Percentiles rank a stretch among this genome's conserved stretches.
phyloP scores from a whole-genome alignment of 1,140 invertebrate genomes.

The Agrypnia vestita region DNA sequence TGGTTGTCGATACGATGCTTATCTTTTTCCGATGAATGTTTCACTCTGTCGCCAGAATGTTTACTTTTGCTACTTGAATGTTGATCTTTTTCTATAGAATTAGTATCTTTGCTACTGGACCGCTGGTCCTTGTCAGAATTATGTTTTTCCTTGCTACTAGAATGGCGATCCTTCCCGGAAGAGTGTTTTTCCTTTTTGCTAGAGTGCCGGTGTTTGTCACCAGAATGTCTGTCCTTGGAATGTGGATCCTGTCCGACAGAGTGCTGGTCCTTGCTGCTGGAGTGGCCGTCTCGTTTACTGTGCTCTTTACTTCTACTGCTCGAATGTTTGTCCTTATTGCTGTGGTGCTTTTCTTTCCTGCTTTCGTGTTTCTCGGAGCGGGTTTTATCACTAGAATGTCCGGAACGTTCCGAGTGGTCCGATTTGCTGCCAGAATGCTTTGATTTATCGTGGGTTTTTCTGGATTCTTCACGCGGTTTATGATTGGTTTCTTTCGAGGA shows the following conservation, averaged over 20 bases:
- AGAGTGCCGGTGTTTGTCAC: conserved; percentile 42
- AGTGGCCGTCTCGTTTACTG: conserved; percentile 28
- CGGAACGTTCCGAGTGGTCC: conserved; percentile 10
- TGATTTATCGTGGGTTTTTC: conserved; percentile 38
- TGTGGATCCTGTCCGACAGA: conserved; percentile 33
- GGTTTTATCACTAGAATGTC: conserved; percentile 29
- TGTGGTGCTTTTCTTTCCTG: conserved; percentile 31
- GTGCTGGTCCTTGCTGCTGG: conserved; percentile 51
- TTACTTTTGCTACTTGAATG: conserved; percentile 59
- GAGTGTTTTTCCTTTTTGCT: conserved; percentile 46
- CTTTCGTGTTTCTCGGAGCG: conserved; percentile 30
- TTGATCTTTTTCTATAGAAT: conserved; percentile 53
- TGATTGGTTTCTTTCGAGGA: conserved; percentile 4
- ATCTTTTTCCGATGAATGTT: conserved; percentile 51
- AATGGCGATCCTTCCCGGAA: conserved; percentile 47
- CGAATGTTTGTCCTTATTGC: conserved; percentile 53
- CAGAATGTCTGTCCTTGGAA: conserved; percentile 52
- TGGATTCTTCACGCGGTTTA: conserved; percentile 27
- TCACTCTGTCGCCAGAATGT: conserved; percentile 55
- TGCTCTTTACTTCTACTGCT: conserved; percentile 51
- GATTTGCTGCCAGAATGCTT: conserved; percentile 31
- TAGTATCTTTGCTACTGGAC: conserved; percentile 61
- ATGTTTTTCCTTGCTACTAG: conserved; percentile 35
- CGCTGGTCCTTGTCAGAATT: conserved; percentile 56
- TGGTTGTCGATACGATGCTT: conserved; percentile 59